A percentile compares a stretch with the other conserved stretches of the same genome.
Evolutionary conservation across 2,888 invertebrate species (phyloP).

Genomic region (Ceramica pisi): DNA sequence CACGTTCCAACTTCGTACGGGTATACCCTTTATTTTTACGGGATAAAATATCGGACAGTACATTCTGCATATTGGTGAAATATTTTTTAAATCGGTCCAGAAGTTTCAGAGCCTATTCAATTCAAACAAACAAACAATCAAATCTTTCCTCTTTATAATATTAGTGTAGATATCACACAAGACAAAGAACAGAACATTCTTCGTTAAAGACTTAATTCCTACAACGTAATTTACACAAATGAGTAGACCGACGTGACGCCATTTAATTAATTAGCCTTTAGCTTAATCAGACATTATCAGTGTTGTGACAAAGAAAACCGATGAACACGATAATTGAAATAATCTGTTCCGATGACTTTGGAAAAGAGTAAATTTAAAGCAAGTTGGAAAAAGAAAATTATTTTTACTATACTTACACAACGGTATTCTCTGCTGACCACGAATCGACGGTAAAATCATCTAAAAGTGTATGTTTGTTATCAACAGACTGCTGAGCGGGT

Average conservation of each 20-base stretch:
- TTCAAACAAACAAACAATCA: no score
- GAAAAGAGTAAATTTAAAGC: neutral
- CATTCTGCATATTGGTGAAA: no score
- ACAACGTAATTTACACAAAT: slow-evolving; percentile 17
- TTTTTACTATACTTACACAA: neutral
- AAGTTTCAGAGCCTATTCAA: no score
- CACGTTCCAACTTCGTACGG: no score
- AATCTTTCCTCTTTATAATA: no score
- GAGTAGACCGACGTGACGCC: slow-evolving; percentile 19
- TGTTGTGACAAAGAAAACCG: slow-evolving; percentile 44
- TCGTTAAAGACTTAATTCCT: neutral
- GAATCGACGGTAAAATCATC: neutral
- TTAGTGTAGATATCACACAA: no score
- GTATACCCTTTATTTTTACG: no score
- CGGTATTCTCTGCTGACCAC: neutral
- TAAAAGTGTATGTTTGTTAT: no score
- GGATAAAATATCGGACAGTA: no score
- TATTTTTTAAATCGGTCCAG: no score
- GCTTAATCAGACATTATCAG: slow-evolving; percentile 37
- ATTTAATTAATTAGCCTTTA: slow-evolving; percentile 45
- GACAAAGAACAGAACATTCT: neutral
- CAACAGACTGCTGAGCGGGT: no score
- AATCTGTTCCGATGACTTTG: neutral
- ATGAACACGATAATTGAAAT: slow-evolving; percentile 16
- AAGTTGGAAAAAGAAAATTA: no score